phyloP scores from a whole-genome alignment of 2,113 vertebrate genomes.

The Calidris pygmaea region DNA sequence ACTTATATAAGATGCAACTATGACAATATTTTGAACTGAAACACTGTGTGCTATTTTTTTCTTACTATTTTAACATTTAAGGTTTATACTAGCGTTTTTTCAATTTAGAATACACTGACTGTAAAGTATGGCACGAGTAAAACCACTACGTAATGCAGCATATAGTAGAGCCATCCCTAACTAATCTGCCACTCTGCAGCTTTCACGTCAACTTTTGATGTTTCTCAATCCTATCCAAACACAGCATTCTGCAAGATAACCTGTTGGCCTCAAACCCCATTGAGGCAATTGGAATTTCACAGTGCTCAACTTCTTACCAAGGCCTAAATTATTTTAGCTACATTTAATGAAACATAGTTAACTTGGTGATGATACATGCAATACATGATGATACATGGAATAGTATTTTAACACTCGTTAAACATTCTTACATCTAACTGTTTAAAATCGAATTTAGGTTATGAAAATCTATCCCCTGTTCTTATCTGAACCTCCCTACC shows the following conservation, averaged over 20 bases:
- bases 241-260: not conserved
- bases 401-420: not conserved
- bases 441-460: not conserved
- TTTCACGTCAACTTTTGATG: not conserved
- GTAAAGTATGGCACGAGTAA: rapidly evolving
- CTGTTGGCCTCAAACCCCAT: not conserved
- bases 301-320: not conserved
- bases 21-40: not conserved
- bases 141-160: not conserved
- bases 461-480: not conserved
- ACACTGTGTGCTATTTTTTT: not conserved
- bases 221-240: not conserved
- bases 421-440: not conserved
- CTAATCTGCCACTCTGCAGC: not conserved
- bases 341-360: not conserved
- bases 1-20: not conserved
- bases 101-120: not conserved
- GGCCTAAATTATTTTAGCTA: not conserved
- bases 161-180: not conserved
- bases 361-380: not conserved
- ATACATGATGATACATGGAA: not conserved
- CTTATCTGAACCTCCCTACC: not conserved
- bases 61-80: not conserved
- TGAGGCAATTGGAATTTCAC: not conserved
- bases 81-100: not conserved